phyloP scores from a whole-genome alignment of 2,113 vertebrate genomes.

The Dasyprocta punctata region DNA sequence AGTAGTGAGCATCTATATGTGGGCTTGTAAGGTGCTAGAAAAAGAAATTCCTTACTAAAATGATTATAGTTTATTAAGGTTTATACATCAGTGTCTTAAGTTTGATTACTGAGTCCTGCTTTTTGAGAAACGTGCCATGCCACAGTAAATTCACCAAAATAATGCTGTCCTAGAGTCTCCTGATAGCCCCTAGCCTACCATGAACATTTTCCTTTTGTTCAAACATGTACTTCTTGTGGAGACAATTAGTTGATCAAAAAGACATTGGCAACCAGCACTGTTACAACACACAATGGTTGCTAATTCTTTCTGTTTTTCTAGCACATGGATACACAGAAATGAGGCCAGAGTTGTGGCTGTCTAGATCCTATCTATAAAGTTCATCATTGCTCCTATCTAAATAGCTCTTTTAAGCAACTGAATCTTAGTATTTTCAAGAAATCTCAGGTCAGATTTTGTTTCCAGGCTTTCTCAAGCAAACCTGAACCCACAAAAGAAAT shows the following conservation, averaged over 20 bases:
- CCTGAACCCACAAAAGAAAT: neutral
- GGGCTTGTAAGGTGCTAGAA: neutral
- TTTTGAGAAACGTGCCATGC: neutral
- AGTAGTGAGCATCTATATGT: accelerated
- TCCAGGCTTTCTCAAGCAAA: neutral
- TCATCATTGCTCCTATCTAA: neutral
- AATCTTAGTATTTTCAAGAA: neutral
- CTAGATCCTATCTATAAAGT: neutral
- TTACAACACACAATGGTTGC: neutral
- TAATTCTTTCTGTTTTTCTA: neutral
- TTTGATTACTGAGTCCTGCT: neutral
- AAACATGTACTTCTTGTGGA: neutral
- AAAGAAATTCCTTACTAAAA: neutral
- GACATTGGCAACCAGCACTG: neutral
- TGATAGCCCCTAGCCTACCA: neutral
- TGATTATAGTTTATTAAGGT: neutral
- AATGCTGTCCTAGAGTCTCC: neutral
- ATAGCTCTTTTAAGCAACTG: neutral
- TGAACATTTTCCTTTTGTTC: neutral
- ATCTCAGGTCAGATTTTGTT: neutral
- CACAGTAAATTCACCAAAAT: neutral
- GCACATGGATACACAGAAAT: neutral
- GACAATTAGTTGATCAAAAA: neutral
- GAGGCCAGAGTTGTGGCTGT: neutral
- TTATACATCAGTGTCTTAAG: neutral